These are phyloP conservation scores for Melanophora roralis DNA, from an alignment of 2,888 invertebrate genomes.

Conservation along the genomic window DNA sequence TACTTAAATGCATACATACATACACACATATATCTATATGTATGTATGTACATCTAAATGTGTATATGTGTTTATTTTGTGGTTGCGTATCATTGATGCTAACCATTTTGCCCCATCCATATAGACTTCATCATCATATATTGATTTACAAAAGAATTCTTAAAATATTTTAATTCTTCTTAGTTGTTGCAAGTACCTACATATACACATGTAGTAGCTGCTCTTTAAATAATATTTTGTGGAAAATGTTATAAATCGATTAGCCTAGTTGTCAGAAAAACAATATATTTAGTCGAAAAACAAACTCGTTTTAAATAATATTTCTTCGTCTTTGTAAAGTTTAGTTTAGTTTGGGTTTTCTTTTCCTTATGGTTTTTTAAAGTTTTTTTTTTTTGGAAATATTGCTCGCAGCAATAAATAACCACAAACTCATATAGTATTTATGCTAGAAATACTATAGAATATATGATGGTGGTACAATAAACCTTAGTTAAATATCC, in stretches of 20 bases:
- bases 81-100: conserved; percentile 13
- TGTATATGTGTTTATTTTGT: not conserved
- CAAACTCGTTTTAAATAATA: conserved; percentile 44
- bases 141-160: conserved; percentile 38
- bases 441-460: conserved; percentile 27
- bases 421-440: conserved; percentile 20
- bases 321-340: conserved; percentile 34
- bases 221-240: conserved; percentile 18
- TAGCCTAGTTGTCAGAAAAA: conserved; percentile 66
- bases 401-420: conserved; percentile 38
- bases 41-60: not conserved
- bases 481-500: conserved; percentile 9
- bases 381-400: conserved; percentile 1
- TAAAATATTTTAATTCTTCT: not conserved
- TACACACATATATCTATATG: not conserved
- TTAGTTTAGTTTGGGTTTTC: conserved; percentile 37
- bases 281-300: conserved; percentile 49
- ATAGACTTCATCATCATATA: not conserved
- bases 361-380: not conserved
- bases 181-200: no score
- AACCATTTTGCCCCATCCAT: not conserved
- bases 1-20: not conserved
- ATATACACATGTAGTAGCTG: not conserved
- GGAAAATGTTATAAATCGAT: conserved; percentile 64
- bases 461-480: not conserved